Base-by-base conservation (phyloP, 2,113 vertebrate species). In the Carassius gibelio region DNA sequence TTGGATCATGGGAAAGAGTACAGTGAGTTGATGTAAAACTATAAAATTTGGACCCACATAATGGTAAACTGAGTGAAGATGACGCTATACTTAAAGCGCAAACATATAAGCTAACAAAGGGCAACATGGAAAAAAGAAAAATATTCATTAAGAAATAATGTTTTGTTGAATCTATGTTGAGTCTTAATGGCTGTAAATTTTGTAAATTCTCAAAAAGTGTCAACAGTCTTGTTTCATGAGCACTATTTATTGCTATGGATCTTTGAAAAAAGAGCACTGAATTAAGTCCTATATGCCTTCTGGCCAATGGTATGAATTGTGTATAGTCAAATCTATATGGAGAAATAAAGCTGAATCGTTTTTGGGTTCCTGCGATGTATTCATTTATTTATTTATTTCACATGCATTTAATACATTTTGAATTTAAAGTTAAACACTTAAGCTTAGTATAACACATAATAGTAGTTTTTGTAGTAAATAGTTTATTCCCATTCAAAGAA, bases 131-230 rank as follows among this genome's bases (percentile, higher is more conserved):
- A 69, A 52, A 62, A 34, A 50, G 62, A 50, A 81, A 71, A 55
- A 13, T 30, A 71, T n/a, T 26, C 80, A 71, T 21, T 19, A 4
- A 61, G 57, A 80, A 23, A 62, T 59, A 9, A 45, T 45, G 30
- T 61, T 64, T 64, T 71, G 42, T 68, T 66, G 50, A 52, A 52
- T 52, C 50, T 52, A 15, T 85, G 90, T 93, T 92, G 89, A 91
- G 92, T 95, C 91, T 92, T 90, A 91, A 92, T 91, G 97, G 96
- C 91, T 97, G 96, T 97, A 97, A 93, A 97, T 98, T 96, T 96
- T 98, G 97, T 99, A 98, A 95, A 98, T 97, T 96, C 95, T 92
- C 93, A 94, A 93, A 95, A 95, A 92, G 91, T 94, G 93, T 94
- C 89, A 87, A 89, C 93, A 90, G 94, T 97, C 95, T 95, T 93